Base-by-base conservation (phyloP, 1,140 invertebrate species). In the Leptinotarsa undecemlineata region DNA sequence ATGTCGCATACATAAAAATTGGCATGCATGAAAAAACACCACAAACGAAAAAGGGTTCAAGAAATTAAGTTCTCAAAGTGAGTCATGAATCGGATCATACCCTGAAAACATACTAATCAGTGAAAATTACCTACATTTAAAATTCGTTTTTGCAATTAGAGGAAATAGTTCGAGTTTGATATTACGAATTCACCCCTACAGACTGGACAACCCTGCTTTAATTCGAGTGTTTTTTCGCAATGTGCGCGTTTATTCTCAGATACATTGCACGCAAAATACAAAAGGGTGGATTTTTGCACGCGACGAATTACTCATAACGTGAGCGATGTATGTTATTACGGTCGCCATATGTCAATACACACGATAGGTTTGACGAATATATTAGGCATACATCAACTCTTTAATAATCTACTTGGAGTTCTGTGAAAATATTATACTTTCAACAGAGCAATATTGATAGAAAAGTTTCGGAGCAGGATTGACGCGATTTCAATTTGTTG, bases 71-170 rank as follows among this genome's bases (percentile, higher is more conserved):
- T 57, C 14, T 19, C n/a, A 71, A 71, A 51, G 19, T 23, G 70
- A 33, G 17, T 51, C 60, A 71, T 60, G 61, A 19, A 60, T 48
- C 17, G 51, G 57, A 20, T 71, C 23, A 48, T 21, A 66, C 63
- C 51, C 51, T 19, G 14, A 57, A 57, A 19, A 57, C n/a, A 57
- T 57, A 57, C 51, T 57, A 57, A 57, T 57, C 51, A 57, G 51
- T 57, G 51, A 19, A 57, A 57, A 57, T 57, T 57, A 57, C 51
- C 13, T 57, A 17, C 51, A 57, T 57, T 57, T 19, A 19, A 19
- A 57, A 57, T 57, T n/a, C 4, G 51, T 57, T 57, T 57, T 57
- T 57, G 51, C 51, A 57, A 57, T 57, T n/a, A n/a, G 15, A 57
- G 51, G 51, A 57, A 42, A 57, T 57, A 57, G 51, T 57, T 57